phyloP scores from a whole-genome alignment of 1,140 invertebrate genomes.

The Drosophila hydei region DNA sequence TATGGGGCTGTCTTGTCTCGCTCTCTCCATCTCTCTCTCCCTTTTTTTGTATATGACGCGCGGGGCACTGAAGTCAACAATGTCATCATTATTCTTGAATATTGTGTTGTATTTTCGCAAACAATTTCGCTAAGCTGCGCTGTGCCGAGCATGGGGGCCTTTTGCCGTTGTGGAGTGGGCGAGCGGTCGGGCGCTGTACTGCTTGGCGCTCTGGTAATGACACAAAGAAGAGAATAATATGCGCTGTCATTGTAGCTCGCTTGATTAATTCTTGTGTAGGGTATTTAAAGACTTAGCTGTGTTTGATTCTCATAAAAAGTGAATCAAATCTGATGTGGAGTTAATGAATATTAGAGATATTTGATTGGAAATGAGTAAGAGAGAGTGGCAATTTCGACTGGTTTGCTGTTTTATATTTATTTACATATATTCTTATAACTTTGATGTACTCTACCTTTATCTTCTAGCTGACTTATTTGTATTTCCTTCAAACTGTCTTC shows the following conservation, averaged over 20 bases:
- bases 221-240: slow-evolving; percentile 79
- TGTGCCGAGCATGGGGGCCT: slow-evolving; percentile 34
- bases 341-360: not conserved
- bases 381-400: no score
- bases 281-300: slow-evolving; percentile 8
- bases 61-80: slow-evolving; percentile 78
- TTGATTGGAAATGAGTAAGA: no score
- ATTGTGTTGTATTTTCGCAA: slow-evolving; percentile 83
- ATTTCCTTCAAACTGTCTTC: no score
- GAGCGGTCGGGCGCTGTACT: slow-evolving; percentile 12
- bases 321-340: no score
- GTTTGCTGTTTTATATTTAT: no score
- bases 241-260: slow-evolving; percentile 80
- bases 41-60: slow-evolving; percentile 61
- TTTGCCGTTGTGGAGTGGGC: no score
- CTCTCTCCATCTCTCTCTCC: not conserved
- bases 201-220: slow-evolving; percentile 60
- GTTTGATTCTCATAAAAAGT: not conserved
- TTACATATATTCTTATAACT: no score
- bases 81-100: slow-evolving; percentile 83
- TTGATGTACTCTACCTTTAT: no score
- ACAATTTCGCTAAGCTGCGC: slow-evolving; percentile 81
- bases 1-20: slow-evolving; percentile 31
- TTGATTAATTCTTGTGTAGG: slow-evolving; percentile 77
- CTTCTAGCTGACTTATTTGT: no score